Evolutionary conservation across 2,888 invertebrate genomes (phyloP).

Genomic region (Macrosoma leucophasiata): DNA sequence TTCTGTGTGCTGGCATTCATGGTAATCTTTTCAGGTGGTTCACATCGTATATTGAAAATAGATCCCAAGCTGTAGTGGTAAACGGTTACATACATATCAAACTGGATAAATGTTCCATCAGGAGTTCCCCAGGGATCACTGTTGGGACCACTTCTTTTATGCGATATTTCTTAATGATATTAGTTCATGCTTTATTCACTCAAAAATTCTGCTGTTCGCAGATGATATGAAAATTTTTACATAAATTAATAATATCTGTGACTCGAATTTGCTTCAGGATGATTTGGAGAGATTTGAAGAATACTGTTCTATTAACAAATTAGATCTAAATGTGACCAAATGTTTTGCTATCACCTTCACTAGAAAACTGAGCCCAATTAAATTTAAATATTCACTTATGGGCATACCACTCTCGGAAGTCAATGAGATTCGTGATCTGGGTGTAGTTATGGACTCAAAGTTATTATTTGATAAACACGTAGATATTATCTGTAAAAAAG

Average conservation of each 20-base stretch:
- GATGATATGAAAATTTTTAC: slow-evolving; percentile 17
- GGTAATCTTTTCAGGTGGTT: slow-evolving; percentile 13
- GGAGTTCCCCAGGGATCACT: slow-evolving; percentile 12
- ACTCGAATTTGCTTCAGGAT: slow-evolving; percentile 3
- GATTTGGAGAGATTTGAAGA: slow-evolving; percentile 1
- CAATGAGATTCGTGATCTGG: too few species aligned
- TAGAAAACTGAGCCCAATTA: background rate
- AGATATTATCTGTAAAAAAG: too few species aligned
- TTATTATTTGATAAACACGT: too few species aligned
- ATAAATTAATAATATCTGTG: background rate
- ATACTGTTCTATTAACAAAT: slow-evolving; percentile 8
- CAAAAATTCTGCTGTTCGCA: slow-evolving; percentile 10
- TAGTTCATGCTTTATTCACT: slow-evolving; percentile 1
- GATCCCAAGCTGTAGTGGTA: slow-evolving; percentile 9
- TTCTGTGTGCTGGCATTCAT: slow-evolving; percentile 4
- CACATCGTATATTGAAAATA: slow-evolving; percentile 6
- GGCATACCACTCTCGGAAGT: too few species aligned
- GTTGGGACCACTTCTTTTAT: slow-evolving; percentile 7
- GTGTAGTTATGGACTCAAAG: too few species aligned
- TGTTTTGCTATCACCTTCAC: slow-evolving; percentile 4
- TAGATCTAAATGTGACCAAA: slow-evolving; percentile 12
- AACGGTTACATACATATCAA: slow-evolving; percentile 6
- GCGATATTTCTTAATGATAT: slow-evolving; percentile 8
- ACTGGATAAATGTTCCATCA: slow-evolving; percentile 5
- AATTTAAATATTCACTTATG: background rate